phyloP scores from a whole-genome alignment of 2,113 vertebrate genomes.

The Nymphicus hollandicus region DNA sequence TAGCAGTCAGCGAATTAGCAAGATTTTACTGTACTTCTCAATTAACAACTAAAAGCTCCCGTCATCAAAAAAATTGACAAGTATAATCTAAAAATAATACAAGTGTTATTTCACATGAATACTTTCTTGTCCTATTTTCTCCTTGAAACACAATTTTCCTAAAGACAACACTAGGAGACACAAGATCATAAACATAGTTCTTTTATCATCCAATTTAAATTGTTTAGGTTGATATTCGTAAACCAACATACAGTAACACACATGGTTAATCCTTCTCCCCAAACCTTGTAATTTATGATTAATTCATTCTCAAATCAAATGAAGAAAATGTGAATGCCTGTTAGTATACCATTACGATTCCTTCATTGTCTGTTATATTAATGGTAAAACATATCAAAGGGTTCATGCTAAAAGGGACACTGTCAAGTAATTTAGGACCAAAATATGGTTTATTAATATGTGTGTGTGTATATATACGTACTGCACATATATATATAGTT shows the following conservation, averaged over 20 bases:
- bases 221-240: not conserved
- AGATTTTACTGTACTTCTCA: conserved; percentile 62
- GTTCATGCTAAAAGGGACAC: conserved; percentile 65
- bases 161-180: conserved; percentile 58
- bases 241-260: conserved; percentile 52
- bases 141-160: conserved; percentile 34
- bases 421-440: conserved; percentile 61
- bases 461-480: not conserved
- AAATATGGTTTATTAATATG: conserved; percentile 20
- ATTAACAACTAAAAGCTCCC: conserved; percentile 20
- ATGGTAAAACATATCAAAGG: conserved; percentile 54
- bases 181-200: conserved; percentile 41
- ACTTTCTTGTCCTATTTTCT: conserved; percentile 31
- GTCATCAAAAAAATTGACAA: not conserved
- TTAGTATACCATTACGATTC: conserved; percentile 62
- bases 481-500: not conserved
- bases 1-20: conserved; percentile 52
- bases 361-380: conserved; percentile 56
- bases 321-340: conserved; percentile 51
- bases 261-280: conserved; percentile 44
- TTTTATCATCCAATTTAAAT: conserved; percentile 51
- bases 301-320: conserved; percentile 56
- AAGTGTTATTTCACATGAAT: conserved; percentile 11
- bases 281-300: conserved; percentile 41
- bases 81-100: conserved; percentile 45